phyloP scores from a whole-genome alignment of 2,113 vertebrate species.

The Recurvirostra avosetta region DNA sequence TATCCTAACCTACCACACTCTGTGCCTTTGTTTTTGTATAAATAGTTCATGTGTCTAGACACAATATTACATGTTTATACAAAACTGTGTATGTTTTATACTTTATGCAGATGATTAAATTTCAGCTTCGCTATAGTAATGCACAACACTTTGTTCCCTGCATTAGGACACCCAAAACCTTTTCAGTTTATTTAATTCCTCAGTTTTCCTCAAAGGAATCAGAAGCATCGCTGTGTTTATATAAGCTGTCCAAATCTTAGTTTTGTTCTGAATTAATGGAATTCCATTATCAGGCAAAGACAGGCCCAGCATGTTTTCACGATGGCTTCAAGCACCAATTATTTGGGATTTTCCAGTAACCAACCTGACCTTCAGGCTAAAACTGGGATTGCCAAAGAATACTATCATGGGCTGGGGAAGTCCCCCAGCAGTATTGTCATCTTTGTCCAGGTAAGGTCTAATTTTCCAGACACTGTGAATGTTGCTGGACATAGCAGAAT shows the following conservation, averaged over 20 bases:
- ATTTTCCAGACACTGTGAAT: not conserved
- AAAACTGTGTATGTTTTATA: not conserved
- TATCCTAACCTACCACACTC: not conserved
- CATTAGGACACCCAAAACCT: not conserved
- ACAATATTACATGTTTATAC: not conserved
- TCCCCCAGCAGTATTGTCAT: not conserved
- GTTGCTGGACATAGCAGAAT: not conserved
- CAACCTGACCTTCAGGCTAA: not conserved
- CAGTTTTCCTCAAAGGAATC: conserved; percentile 1
- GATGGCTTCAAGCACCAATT: not conserved
- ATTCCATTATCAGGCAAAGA: conserved; percentile 35
- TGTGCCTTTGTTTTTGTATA: conserved; percentile 4
- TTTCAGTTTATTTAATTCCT: not conserved
- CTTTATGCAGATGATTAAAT: not conserved
- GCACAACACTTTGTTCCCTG: not conserved
- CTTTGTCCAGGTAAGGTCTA: not conserved
- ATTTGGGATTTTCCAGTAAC: conserved; percentile 32
- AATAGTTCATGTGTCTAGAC: not conserved
- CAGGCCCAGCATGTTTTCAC: not conserved
- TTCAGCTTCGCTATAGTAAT: not conserved
- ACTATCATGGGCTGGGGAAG: not conserved
- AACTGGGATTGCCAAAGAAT: not conserved
- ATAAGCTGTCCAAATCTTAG: not conserved
- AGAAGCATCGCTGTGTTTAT: not conserved
- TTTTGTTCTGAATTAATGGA: conserved; percentile 16